Evolutionary conservation across 2,113 vertebrate genomes (phyloP).

Genomic region (Rhabdomys dilectus): DNA sequence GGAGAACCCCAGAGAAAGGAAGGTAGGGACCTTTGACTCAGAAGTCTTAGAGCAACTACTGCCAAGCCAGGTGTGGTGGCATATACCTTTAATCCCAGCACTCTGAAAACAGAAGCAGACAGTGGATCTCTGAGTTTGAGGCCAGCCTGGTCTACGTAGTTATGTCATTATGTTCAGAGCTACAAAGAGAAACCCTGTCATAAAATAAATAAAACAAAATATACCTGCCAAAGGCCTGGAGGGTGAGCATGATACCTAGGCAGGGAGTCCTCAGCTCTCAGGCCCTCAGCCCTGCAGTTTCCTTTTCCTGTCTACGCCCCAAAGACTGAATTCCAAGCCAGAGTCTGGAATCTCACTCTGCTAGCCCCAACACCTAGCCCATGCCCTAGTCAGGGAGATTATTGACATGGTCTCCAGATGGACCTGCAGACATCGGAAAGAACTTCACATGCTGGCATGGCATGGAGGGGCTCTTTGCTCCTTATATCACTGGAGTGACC

Average conservation of each 20-base stretch:
- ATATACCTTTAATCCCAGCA: not conserved
- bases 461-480: not conserved
- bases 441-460: not conserved
- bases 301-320: not conserved
- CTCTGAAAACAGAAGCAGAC: not conserved
- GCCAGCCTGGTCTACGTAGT: not conserved
- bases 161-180: not conserved
- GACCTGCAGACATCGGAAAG: not conserved
- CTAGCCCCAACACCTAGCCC: fast-evolving
- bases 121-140: not conserved
- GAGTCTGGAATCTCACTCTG: not conserved
- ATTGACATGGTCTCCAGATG: not conserved
- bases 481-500: not conserved
- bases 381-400: not conserved
- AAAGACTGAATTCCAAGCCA: not conserved
- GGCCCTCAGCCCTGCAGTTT: not conserved
- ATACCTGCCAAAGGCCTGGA: not conserved
- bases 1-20: not conserved
- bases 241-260: not conserved
- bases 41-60: not conserved
- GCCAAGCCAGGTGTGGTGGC: not conserved
- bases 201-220: not conserved
- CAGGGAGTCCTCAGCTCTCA: fast-evolving
- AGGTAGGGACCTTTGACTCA: not conserved
- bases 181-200: not conserved